Base-by-base conservation (phyloP, 1,140 invertebrate species). In the Phymastichus coffea region DNA sequence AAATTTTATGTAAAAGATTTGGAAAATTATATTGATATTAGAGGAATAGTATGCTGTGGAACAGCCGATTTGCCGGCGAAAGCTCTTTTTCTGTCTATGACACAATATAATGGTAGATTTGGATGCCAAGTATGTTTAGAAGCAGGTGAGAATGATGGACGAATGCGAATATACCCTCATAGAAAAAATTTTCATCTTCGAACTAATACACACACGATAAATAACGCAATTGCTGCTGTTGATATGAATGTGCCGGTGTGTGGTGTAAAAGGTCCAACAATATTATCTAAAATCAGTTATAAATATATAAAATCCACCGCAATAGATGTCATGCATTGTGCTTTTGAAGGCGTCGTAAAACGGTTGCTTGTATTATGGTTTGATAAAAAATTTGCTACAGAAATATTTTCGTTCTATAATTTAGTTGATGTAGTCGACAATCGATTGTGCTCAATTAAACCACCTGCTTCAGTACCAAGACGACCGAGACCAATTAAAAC, bases 401-500 rank as follows among this genome's bases (percentile, higher is more conserved):
- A 49, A 0, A 0, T 3, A 7, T 52, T n/a, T 3, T 46, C 43
- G 3, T 25, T 46, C 10, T 6, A 9, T 25, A 2, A 23, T 25
- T 46, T 12, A 20, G 23, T 64, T 57, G 4, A 10, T 56, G 0
- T 60, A 41, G 26, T 23, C n/a, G 26, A 40, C 25, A 26, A 41
- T n/a, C 33, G 8, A n/a, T 38, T 22, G 9, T 40, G 4, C 20
- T 55, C 41, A 23, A 60, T 30, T 22, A 28, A 22, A 51, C 61
- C 61, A 14, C 58, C 54, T 1, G 6, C 22, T 28, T 57, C 43
- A 4, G 44, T 57, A 4, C 4, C 14, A 1, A 37, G 58, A 61
- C 8, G 30, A 22, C 53, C 57, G 26, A 25, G 57, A 12, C 40
- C 52, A 1, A 52, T 64, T 23, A 9, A 28, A 25, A 40, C 56